Conservation (phyloP, 2,113 vertebrate species). For the Pomatorhinus ruficollis region DNA sequence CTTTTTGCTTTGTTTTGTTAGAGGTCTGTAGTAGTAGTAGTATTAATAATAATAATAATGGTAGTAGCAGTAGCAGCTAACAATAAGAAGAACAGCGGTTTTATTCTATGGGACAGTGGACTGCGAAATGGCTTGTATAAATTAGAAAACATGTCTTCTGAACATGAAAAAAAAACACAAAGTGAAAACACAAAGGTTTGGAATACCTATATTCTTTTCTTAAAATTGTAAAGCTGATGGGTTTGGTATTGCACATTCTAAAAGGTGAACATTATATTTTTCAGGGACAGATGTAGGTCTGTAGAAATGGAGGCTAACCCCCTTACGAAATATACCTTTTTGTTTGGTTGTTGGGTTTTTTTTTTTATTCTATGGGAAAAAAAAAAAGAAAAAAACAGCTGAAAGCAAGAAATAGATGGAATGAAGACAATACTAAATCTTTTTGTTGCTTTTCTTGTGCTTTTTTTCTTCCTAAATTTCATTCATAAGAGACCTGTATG, state of each 20-base stretch:
- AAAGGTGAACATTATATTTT: not conserved
- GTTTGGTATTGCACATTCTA: not conserved
- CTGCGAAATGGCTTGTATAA: not conserved
- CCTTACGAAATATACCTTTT: not conserved
- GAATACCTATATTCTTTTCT: not conserved
- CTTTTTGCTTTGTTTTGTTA: not conserved
- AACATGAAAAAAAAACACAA: not conserved
- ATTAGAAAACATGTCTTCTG: not conserved
- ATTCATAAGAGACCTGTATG: not conserved
- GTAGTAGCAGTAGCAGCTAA: not conserved
- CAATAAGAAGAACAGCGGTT: accelerated
- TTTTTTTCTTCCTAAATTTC: not conserved
- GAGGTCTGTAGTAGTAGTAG: not conserved
- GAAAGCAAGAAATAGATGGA: not conserved
- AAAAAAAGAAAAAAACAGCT: not conserved
- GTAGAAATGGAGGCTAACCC: not conserved
- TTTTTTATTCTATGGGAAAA: not conserved
- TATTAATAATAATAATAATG: not conserved
- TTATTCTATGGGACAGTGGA: not conserved
- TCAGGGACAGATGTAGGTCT: not conserved
- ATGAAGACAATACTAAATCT: not conserved
- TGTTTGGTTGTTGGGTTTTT: accelerated
- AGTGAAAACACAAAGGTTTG: not conserved
- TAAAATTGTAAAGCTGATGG: not conserved
- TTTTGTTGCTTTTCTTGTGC: not conserved